Percentiles rank a stretch among this genome's conserved stretches.
These are phyloP conservation scores for Drosophila insularis DNA, from an alignment of 1,140 invertebrate species.

Conservation along the genomic window DNA sequence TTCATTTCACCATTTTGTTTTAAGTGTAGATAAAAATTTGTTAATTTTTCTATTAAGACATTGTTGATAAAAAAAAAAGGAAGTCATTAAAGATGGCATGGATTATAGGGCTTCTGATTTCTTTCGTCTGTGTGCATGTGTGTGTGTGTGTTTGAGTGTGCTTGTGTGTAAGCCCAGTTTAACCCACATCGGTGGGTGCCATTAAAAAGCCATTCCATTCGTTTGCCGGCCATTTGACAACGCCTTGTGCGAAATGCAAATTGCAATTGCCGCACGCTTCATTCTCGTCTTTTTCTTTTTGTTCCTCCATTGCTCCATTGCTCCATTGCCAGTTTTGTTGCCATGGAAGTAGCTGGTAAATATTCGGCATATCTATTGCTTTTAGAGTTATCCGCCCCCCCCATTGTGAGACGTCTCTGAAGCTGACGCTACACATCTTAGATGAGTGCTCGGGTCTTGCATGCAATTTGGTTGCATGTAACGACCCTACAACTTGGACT, in stretches of 20 bases:
- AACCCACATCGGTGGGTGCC: conserved; percentile 60
- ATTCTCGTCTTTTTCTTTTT: not conserved
- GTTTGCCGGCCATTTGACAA: conserved; percentile 62
- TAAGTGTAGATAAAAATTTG: no score
- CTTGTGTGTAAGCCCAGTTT: conserved; percentile 58
- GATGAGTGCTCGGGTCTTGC: conserved; percentile 55
- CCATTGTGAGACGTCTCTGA: not conserved
- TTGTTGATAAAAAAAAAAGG: no score
- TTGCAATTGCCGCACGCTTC: conserved; percentile 55
- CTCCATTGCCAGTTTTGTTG: no score
- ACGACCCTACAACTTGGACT: conserved; percentile 63
- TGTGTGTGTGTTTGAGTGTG: conserved; percentile 4
- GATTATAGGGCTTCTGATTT: not conserved
- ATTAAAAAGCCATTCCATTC: conserved; percentile 56
- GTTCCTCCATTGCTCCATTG: no score
- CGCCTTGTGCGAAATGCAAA: conserved; percentile 69
- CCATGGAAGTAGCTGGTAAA: not conserved
- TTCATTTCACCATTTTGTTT: no score
- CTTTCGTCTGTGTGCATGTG: not conserved
- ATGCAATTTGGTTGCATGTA: conserved; percentile 68
- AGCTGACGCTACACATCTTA: conserved; percentile 32
- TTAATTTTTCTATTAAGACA: no score
- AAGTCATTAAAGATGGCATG: no score
- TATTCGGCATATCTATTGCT: not conserved
- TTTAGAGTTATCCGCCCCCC: not conserved